A percentile compares a stretch with the other conserved stretches of the same genome.
These are phyloP conservation scores for Pseudochaenichthys georgianus DNA, from an alignment of 2,797 vertebrate species.

Conservation along the genomic window DNA sequence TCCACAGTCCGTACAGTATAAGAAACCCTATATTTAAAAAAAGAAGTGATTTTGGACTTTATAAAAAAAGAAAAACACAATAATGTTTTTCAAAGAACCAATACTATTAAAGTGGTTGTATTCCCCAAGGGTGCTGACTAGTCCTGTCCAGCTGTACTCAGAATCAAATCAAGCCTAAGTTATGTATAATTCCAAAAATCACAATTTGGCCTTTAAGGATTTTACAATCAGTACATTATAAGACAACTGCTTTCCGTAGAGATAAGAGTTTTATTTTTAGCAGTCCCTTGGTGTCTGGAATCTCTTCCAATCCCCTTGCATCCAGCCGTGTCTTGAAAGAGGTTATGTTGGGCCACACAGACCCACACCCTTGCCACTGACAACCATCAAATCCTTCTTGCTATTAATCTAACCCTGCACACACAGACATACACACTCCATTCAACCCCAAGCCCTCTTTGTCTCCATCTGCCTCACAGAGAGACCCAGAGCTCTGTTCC, in stretches of 20 bases:
- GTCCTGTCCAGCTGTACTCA: neutral
- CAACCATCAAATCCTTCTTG: slow-evolving; percentile 43
- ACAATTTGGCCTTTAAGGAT: too few species aligned
- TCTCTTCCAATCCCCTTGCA: neutral
- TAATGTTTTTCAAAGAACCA: too few species aligned
- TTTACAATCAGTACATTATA: too few species aligned
- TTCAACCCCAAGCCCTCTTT: slow-evolving; percentile 25
- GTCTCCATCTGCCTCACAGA: slow-evolving; percentile 29
- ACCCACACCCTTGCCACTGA: slow-evolving; percentile 37
- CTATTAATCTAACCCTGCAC: slow-evolving; percentile 39
- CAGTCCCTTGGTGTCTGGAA: neutral
- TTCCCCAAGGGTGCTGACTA: neutral
- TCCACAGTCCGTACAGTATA: neutral
- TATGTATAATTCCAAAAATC: neutral
- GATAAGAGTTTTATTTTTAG: slow-evolving; percentile 5
- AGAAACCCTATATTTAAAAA: neutral
- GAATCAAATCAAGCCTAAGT: neutral
- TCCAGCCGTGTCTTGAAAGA: slow-evolving; percentile 40
- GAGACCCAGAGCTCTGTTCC: slow-evolving; percentile 44
- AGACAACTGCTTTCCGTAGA: neutral
- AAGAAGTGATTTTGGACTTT: neutral
- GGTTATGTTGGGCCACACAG: slow-evolving; percentile 44
- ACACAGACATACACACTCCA: slow-evolving; percentile 12
- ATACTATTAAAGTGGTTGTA: neutral
- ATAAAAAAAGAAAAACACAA: too few species aligned